Conservation (phyloP, 2,888 invertebrate species). For the Drosophila pullipes region DNA sequence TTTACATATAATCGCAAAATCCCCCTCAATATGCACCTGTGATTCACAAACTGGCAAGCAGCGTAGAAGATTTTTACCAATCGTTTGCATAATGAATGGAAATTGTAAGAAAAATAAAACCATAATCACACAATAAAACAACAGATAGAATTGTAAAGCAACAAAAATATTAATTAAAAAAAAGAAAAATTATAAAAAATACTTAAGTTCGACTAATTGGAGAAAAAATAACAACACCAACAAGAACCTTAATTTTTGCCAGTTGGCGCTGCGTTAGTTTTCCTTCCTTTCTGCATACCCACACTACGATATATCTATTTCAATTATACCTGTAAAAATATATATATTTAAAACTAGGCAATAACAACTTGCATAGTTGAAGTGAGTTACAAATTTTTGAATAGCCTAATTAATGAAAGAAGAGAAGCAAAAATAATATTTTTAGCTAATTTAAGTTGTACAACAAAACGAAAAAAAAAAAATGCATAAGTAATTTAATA, state of each 20-base stretch:
- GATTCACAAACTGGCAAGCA: slow-evolving; percentile 68
- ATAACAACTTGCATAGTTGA: slow-evolving; percentile 54
- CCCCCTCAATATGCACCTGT: slow-evolving; percentile 60
- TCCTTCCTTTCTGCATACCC: slow-evolving; percentile 50
- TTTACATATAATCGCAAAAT: slow-evolving; percentile 37
- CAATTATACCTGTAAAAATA: slow-evolving; percentile 39
- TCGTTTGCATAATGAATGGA: slow-evolving; percentile 18
- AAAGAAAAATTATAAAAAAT: slow-evolving; percentile 6
- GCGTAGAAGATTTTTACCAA: slow-evolving; percentile 41
- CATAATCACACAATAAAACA: neutral
- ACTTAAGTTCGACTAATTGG: slow-evolving; percentile 11
- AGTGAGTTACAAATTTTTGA: slow-evolving; percentile 58
- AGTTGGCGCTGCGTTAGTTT: slow-evolving; percentile 47
- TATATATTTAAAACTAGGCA: slow-evolving; percentile 52
- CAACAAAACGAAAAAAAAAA: slow-evolving; percentile 47
- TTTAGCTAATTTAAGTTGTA: slow-evolving; percentile 70
- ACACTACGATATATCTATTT: slow-evolving; percentile 25
- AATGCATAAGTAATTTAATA: slow-evolving; percentile 35
- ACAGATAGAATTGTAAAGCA: slow-evolving; percentile 24
- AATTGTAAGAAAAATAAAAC: slow-evolving; percentile 33
- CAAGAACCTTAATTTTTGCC: neutral
- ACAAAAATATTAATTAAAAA: slow-evolving; percentile 26
- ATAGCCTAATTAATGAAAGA: slow-evolving; percentile 41
- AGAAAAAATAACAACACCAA: neutral
- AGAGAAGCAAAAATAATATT: slow-evolving; percentile 50